A percentile compares a stretch with the other conserved stretches of the same genome.
Evolutionary conservation across 2,888 invertebrate species (phyloP).

Genomic region (Drosophila borborema): DNA sequence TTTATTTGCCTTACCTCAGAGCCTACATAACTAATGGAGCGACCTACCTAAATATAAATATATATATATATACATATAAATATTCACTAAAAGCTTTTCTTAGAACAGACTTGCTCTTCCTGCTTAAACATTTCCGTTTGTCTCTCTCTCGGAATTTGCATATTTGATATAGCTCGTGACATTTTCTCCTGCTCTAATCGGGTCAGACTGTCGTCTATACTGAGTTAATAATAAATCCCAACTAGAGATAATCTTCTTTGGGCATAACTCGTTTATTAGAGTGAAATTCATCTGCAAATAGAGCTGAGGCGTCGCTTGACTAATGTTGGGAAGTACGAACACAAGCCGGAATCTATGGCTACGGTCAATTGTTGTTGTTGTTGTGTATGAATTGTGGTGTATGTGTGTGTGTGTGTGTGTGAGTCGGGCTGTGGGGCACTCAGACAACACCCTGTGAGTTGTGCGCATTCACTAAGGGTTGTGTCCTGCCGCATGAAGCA

Average conservation of each 20-base stretch:
- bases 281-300: not conserved
- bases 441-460: slow-evolving; percentile 62
- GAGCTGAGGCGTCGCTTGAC: not conserved
- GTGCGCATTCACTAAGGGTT: slow-evolving; percentile 45
- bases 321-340: not conserved
- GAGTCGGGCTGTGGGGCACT: slow-evolving; percentile 34
- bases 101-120: not conserved
- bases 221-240: not conserved
- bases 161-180: not conserved
- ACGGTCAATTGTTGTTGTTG: not conserved
- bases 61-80: no score
- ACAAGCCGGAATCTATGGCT: not conserved
- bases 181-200: not conserved
- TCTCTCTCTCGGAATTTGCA: not conserved
- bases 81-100: not conserved
- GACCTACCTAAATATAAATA: no score
- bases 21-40: no score
- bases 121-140: not conserved
- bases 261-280: not conserved
- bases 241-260: not conserved
- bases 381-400: not conserved
- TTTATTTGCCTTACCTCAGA: no score
- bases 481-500: slow-evolving; percentile 20
- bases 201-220: not conserved
- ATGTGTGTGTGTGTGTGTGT: not conserved